These are phyloP conservation scores for Eilema depressum DNA, from an alignment of 2,888 invertebrate genomes.

Conservation along the genomic window DNA sequence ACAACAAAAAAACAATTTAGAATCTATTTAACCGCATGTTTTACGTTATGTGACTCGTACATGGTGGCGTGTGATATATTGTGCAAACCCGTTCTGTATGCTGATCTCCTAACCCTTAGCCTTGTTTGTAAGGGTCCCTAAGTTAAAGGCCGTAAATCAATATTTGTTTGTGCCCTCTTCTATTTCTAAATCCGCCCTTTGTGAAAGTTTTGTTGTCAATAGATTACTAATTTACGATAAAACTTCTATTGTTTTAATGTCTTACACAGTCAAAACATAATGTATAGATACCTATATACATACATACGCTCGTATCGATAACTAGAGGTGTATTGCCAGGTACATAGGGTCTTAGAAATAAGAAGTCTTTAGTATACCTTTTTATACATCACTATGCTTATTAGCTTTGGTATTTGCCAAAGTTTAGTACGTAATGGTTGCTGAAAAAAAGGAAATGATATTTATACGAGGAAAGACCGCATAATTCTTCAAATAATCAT, in stretches of 20 bases:
- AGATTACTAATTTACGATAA: constrained; percentile 54
- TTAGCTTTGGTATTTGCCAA: too few species aligned
- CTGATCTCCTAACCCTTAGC: constrained; percentile 50
- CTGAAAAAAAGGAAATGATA: too few species aligned
- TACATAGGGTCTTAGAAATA: too few species aligned
- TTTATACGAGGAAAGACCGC: too few species aligned
- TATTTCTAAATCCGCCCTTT: constrained; percentile 70
- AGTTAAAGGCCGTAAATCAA: constrained; percentile 70
- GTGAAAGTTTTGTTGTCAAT: constrained; percentile 55
- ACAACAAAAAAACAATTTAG: constrained; percentile 16
- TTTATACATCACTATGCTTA: too few species aligned
- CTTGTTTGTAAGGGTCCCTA: constrained; percentile 62
- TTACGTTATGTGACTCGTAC: constrained; percentile 10
- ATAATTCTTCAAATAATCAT: too few species aligned
- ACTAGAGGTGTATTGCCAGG: too few species aligned
- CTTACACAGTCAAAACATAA: neutral
- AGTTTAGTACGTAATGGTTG: too few species aligned
- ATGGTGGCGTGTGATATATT: constrained; percentile 38
- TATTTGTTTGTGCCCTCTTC: constrained; percentile 69
- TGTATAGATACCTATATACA: neutral
- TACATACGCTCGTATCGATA: too few species aligned
- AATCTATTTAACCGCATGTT: constrained; percentile 24
- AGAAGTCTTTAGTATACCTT: too few species aligned
- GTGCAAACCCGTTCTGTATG: constrained; percentile 39
- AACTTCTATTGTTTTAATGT: constrained; percentile 24